Evolutionary conservation across 2,888 invertebrate species (phyloP).

Genomic region (Cerceris rybyensis): DNA sequence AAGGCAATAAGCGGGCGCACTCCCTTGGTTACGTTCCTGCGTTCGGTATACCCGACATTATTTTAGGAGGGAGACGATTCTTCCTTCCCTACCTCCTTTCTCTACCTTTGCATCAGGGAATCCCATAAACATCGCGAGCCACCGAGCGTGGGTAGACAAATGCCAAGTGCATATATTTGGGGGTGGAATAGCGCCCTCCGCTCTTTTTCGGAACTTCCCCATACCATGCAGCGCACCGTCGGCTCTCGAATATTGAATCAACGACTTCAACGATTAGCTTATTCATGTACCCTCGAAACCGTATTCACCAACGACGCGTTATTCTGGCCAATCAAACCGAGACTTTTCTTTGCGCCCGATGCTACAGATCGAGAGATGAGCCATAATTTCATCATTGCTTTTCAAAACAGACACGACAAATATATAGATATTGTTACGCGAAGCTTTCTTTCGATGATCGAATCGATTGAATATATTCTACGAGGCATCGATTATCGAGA

Average conservation of each 20-base stretch:
- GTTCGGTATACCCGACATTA: conserved; percentile 64
- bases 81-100: conserved; percentile 28
- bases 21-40: conserved; percentile 60
- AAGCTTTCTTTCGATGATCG: too few relatives aligned
- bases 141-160: conserved; percentile 60
- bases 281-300: not conserved
- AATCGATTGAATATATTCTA: too few relatives aligned
- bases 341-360: too few relatives aligned
- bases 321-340: too few relatives aligned
- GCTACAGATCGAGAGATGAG: too few relatives aligned
- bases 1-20: conserved; percentile 75
- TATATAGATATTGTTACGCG: too few relatives aligned
- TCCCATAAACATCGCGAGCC: conserved; percentile 63
- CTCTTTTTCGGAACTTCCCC: conserved; percentile 43
- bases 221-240: conserved; percentile 12
- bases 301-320: not conserved
- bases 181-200: conserved; percentile 43
- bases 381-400: too few relatives aligned
- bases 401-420: too few relatives aligned
- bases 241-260: conserved; percentile 39
- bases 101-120: conserved; percentile 53
- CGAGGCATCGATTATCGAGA: too few relatives aligned
- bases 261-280: conserved; percentile 9
- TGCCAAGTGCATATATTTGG: conserved; percentile 60
- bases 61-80: conserved; percentile 61